Conservation (phyloP, 1,140 invertebrate species). For the Drosophila quadrilineata region DNA sequence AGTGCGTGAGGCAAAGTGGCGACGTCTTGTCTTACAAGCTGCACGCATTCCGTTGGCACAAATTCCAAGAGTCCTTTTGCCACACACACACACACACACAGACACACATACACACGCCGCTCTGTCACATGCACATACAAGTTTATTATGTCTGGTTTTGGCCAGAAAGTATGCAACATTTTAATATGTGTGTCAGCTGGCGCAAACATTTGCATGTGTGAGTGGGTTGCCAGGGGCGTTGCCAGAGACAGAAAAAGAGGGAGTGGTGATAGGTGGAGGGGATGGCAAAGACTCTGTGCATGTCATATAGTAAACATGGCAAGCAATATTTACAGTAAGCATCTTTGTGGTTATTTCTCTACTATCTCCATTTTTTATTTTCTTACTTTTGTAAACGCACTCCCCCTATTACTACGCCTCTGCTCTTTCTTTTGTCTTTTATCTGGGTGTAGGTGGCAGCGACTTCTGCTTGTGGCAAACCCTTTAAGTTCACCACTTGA, state of each 20-base stretch:
- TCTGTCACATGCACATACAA: too few species aligned
- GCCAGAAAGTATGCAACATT: slow-evolving; percentile 67
- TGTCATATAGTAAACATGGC: slow-evolving; percentile 57
- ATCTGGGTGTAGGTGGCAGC: neutral
- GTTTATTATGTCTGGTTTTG: slow-evolving; percentile 69
- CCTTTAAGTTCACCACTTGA: slow-evolving; percentile 52
- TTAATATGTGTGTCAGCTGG: slow-evolving; percentile 68
- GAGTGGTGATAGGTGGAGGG: neutral
- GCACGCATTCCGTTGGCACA: slow-evolving; percentile 63
- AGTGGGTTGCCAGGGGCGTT: too few species aligned
- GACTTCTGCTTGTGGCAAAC: slow-evolving; percentile 26
- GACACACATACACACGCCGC: neutral
- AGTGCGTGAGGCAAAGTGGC: slow-evolving; percentile 19
- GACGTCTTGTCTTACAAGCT: slow-evolving; percentile 62
- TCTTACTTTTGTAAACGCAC: neutral
- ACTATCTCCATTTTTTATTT: slow-evolving; percentile 26
- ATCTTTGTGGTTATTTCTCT: slow-evolving; percentile 49
- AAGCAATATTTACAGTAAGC: slow-evolving; percentile 50
- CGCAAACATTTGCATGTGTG: slow-evolving; percentile 31
- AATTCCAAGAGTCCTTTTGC: slow-evolving; percentile 41
- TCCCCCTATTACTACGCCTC: neutral
- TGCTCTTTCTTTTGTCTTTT: neutral
- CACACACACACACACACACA: slow-evolving; percentile 19
- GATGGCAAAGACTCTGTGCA: slow-evolving; percentile 22
- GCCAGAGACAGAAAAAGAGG: too few species aligned